A percentile compares a stretch with the other conserved stretches of the same genome.
Conservation (phyloP, 2,113 vertebrate genomes). For the Thalassarche chlororhynchos region DNA sequence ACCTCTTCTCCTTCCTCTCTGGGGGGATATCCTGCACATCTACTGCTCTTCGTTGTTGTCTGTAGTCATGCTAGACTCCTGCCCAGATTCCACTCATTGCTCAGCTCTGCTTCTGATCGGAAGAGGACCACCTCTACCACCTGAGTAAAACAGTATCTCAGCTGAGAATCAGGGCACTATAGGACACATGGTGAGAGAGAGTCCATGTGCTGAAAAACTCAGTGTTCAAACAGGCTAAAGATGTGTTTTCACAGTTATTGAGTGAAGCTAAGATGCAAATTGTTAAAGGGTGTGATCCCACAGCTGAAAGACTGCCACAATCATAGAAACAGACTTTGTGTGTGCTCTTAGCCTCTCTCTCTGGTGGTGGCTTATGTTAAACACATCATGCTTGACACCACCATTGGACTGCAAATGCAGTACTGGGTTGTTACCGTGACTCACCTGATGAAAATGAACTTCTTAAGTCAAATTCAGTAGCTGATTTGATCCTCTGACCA, state of each 20-base stretch:
- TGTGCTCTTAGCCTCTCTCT: not conserved
- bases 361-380: not conserved
- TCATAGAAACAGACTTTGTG: not conserved
- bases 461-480: not conserved
- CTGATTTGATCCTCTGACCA: not conserved
- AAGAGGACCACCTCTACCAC: not conserved
- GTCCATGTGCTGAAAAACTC: not conserved
- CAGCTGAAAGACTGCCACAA: not conserved
- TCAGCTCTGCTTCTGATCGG: not conserved
- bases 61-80: not conserved
- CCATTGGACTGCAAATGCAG: not conserved
- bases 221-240: fast-evolving
- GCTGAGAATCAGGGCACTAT: not conserved
- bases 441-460: not conserved
- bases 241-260: not conserved
- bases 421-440: not conserved
- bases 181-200: not conserved
- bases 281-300: not conserved
- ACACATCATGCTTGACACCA: too few relatives aligned
- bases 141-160: not conserved
- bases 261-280: not conserved
- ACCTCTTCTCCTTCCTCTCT: not conserved
- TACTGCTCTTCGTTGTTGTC: not conserved
- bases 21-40: not conserved
- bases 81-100: not conserved